Conservation (phyloP, 2,113 vertebrate genomes). For the Petromus typicus region DNA sequence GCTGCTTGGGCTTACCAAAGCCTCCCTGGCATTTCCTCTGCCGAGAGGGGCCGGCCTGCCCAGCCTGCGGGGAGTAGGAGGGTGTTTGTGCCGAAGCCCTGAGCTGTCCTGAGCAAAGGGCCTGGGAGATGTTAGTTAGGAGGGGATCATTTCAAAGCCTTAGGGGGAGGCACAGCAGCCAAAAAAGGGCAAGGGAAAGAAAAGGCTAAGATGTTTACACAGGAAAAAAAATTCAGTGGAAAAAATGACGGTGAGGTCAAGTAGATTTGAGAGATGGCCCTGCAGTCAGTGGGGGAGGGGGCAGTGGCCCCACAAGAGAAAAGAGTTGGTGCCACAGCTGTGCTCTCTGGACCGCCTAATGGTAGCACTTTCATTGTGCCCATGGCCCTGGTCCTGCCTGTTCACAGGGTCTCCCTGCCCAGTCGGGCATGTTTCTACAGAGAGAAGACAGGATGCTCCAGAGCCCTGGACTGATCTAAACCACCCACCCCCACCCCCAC, state of each 20-base stretch:
- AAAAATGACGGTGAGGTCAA: constrained; percentile 75
- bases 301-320: neutral
- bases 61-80: neutral
- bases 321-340: neutral
- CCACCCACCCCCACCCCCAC: no score
- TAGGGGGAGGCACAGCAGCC: constrained; percentile 56
- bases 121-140: constrained; percentile 54
- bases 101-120: neutral
- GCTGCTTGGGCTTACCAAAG: constrained; percentile 21
- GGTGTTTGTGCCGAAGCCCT: constrained; percentile 52
- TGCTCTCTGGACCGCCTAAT: neutral
- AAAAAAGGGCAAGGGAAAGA: constrained; percentile 77
- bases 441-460: neutral
- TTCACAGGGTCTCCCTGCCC: neutral
- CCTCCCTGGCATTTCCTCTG: constrained; percentile 66
- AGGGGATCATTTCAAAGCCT: constrained; percentile 64
- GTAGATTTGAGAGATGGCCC: constrained; percentile 64
- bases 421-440: neutral
- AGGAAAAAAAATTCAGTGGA: constrained; percentile 72
- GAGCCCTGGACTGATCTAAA: neutral
- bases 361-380: neutral
- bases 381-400: neutral
- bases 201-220: constrained; percentile 80
- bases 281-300: neutral
- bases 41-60: neutral